phyloP scores from a whole-genome alignment of 2,797 vertebrate genomes.

The Rhyacichthys aspro region DNA sequence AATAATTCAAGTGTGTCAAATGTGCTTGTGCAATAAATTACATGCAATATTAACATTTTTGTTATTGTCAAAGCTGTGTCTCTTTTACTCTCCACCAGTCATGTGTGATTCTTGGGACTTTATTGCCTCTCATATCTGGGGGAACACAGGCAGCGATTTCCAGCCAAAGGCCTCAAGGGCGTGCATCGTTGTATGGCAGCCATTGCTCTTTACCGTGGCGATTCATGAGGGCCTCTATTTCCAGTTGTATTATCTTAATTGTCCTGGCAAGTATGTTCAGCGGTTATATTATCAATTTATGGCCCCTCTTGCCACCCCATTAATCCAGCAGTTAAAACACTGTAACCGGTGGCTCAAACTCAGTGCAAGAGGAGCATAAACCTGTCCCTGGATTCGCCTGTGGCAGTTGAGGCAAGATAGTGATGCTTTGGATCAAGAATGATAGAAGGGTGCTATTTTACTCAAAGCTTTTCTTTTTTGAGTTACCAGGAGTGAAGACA shows the following conservation, averaged over 20 bases:
- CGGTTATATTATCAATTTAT: constrained; percentile 85
- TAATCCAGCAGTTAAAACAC: constrained; percentile 85
- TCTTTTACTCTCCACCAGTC: constrained; percentile 22
- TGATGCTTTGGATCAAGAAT: constrained; percentile 22
- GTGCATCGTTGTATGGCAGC: constrained; percentile 56
- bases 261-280: constrained; percentile 84
- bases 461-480: constrained; percentile 45
- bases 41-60: constrained; percentile 20
- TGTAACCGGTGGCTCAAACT: constrained; percentile 76
- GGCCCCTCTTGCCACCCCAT: constrained; percentile 83
- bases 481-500: constrained; percentile 30
- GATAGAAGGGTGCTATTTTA: constrained; percentile 30
- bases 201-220: constrained; percentile 68
- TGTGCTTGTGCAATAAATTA: constrained; percentile 8
- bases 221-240: constrained; percentile 78
- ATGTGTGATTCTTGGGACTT: constrained; percentile 51
- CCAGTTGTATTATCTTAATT: constrained; percentile 86
- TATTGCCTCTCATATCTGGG: constrained; percentile 44
- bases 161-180: constrained; percentile 69
- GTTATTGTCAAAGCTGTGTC: constrained; percentile 14
- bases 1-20: not conserved
- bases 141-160: constrained; percentile 43
- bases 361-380: constrained; percentile 72
- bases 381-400: constrained; percentile 71
- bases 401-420: constrained; percentile 60